phyloP scores from a whole-genome alignment of 53 echinoderm and acorn worm genomes.

The Glandiceps talaboti region DNA sequence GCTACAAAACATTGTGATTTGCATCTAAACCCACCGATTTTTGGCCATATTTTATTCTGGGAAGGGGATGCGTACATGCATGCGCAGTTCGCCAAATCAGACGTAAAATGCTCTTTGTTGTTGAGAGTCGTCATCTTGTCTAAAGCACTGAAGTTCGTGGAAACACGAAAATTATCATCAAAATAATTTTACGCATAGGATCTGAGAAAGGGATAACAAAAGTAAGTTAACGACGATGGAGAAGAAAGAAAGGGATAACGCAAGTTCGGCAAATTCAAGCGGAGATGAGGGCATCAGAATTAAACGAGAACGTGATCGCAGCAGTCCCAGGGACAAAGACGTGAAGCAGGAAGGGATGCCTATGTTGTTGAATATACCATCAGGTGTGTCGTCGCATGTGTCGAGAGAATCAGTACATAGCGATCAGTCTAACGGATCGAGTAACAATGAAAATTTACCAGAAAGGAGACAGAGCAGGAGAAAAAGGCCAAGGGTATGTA shows the following conservation, averaged over 20 bases:
- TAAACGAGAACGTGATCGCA: not conserved
- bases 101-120: not conserved
- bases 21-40: no score
- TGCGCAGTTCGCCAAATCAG: not conserved
- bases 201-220: no score
- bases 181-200: no score
- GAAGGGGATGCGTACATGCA: not conserved
- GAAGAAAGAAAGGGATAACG: slow-evolving; percentile 66
- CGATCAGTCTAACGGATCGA: slow-evolving; percentile 8
- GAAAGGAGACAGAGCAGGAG: slow-evolving; percentile 37
- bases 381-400: not conserved
- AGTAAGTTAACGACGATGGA: slow-evolving; percentile 19
- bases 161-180: no score
- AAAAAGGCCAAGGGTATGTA: slow-evolving; percentile 38
- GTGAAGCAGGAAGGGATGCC: no score
- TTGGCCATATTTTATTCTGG: not conserved
- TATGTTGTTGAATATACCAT: not conserved
- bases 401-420: not conserved
- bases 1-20: no score
- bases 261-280: slow-evolving; percentile 36
- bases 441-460: slow-evolving; percentile 22
- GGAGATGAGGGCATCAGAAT: slow-evolving; percentile 51
- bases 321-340: not conserved
- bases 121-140: not conserved
- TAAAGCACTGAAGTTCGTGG: no score